Conservation (phyloP, 2,888 invertebrate genomes). For the Amiota communis region DNA sequence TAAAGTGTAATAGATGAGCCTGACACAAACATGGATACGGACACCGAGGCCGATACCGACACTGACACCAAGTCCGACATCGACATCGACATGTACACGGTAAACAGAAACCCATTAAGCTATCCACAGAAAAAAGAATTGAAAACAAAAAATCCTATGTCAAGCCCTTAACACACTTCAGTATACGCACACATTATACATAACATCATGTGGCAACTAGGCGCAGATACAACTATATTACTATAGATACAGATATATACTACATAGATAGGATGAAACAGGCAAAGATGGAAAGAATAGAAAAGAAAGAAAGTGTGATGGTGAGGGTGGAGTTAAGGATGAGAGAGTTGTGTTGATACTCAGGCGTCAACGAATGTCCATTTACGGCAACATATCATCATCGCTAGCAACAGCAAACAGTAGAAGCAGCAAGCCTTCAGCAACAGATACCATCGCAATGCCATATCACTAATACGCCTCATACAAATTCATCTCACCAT, state of each 20-base stretch:
- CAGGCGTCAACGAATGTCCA: conserved; percentile 19
- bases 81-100: neutral
- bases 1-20: too few relatives aligned
- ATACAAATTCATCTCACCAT: neutral
- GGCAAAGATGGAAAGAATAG: too few relatives aligned
- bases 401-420: neutral
- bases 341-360: neutral
- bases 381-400: conserved; percentile 15
- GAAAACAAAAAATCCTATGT: neutral
- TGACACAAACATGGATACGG: too few relatives aligned
- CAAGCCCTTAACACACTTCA: neutral
- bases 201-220: too few relatives aligned
- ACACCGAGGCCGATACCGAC: too few relatives aligned
- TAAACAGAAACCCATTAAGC: conserved; percentile 13
- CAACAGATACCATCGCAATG: neutral
- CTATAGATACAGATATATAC: too few relatives aligned
- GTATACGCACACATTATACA: too few relatives aligned
- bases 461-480: conserved; percentile 11
- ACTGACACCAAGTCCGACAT: too few relatives aligned
- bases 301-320: too few relatives aligned
- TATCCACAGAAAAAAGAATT: neutral
- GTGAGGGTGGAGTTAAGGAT: too few relatives aligned
- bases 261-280: too few relatives aligned
- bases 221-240: too few relatives aligned
- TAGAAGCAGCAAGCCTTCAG: neutral